Conservation (phyloP, 1,140 invertebrate species). For the Calycopis cecrops region DNA sequence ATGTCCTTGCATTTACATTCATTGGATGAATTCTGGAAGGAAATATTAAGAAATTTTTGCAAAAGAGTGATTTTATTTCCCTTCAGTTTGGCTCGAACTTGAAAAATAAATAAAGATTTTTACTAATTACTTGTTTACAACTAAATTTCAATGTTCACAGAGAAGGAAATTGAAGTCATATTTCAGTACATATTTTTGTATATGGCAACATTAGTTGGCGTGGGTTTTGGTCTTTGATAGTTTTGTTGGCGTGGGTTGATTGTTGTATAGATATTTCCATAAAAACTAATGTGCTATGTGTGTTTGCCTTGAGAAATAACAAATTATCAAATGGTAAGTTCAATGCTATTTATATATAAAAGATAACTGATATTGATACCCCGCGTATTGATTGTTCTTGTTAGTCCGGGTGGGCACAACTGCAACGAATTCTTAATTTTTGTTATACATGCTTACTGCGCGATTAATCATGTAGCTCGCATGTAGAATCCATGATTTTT, state of each 20-base stretch:
- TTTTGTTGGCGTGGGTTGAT: constrained; percentile 61
- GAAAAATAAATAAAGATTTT: no score
- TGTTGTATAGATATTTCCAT: constrained; percentile 18
- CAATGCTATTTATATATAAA: constrained; percentile 18
- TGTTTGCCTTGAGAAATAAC: constrained; percentile 25
- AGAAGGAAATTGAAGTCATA: no score
- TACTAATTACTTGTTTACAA: no score
- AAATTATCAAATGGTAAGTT: constrained; percentile 38
- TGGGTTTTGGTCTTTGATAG: constrained; percentile 51
- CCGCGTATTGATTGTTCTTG: constrained; percentile 62
- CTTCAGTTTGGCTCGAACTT: no score
- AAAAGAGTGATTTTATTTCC: no score
- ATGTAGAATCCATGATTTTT: not conserved
- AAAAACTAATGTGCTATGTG: constrained; percentile 26
- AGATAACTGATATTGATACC: constrained; percentile 6
- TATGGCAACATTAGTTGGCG: constrained; percentile 56
- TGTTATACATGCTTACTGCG: constrained; percentile 22
- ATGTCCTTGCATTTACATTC: no score
- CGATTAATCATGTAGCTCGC: constrained; percentile 17
- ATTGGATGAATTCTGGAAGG: no score
- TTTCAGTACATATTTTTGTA: not conserved
- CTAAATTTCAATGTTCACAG: no score
- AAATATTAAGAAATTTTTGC: no score
- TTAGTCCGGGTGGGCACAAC: constrained; percentile 37
- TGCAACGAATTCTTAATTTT: constrained; percentile 33